Conservation (phyloP, 2,113 vertebrate species). For the Boulengeromyrus knoepffleri region DNA sequence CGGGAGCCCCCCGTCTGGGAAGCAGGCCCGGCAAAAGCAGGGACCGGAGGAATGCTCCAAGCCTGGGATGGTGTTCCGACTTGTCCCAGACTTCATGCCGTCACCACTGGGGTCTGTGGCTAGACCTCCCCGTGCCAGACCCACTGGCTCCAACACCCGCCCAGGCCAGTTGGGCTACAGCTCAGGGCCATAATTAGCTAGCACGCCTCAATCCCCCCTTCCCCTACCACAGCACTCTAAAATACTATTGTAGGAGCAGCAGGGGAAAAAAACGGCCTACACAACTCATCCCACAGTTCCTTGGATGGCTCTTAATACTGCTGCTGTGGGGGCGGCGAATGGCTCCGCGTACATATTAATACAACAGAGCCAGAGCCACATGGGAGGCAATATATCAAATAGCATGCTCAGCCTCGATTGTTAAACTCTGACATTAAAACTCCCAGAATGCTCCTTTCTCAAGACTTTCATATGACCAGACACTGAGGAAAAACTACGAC, state of each 20-base stretch:
- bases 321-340: constrained; percentile 2
- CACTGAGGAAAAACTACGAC: background rate
- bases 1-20: constrained; percentile 5
- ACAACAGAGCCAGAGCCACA: background rate
- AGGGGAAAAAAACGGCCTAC: constrained; percentile 18
- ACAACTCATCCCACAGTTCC: background rate
- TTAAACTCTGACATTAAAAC: background rate
- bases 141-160: constrained; percentile 73
- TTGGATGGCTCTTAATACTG: background rate
- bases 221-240: constrained; percentile 24
- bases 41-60: constrained; percentile 67
- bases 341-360: background rate
- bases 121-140: constrained; percentile 76
- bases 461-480: background rate
- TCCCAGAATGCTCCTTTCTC: background rate
- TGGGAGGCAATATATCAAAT: constrained; percentile 1
- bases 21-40: constrained; percentile 48
- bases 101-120: constrained; percentile 74
- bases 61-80: constrained; percentile 71
- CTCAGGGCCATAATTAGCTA: constrained; percentile 69
- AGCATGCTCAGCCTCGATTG: background rate
- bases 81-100: constrained; percentile 77
- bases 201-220: constrained; percentile 41
- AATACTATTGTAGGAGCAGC: constrained; percentile 37
- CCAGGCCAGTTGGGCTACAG: constrained; percentile 69